Evolutionary conservation across 2,888 invertebrate species (phyloP), one percentile per base, ranked within the genome.

Genomic region (Venusia cambrica): DNA sequence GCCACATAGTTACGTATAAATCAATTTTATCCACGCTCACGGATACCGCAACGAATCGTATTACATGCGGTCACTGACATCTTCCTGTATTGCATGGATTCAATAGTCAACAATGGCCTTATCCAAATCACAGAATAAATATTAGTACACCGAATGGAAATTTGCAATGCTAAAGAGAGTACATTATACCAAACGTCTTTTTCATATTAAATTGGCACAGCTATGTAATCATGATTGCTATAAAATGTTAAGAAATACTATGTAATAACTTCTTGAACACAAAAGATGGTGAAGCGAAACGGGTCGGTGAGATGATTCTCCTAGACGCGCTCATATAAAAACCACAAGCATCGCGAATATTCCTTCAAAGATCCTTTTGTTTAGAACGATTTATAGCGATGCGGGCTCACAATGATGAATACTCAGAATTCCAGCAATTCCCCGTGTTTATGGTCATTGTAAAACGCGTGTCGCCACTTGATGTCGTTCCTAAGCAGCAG

Each of bases 51-150:
- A 47, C 73, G 76, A 77, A 75, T 79, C 73, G 53, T 53, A 69
- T 79, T 78, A 78, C 77, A 60, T 70, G 71, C 75, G 76, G 79
- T 76, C 78, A 76, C 70, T 77, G 76, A 73, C 79, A 70, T 75
- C 67, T 72, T 73, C 68, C 70, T 67, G 67, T 68, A 61, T 74
- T 75, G 69, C 72, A 68, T 71, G 62, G 61, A 70, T 66, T 67
- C 62, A 62, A 62, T 63, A 62, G 60, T 54, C 51, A 40, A 38
- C 30, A 38, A 28, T 21, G 15, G 10, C 28, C 14, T 32, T 35
- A 35, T 24, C 27, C 40, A 18, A 36, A 38, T n/a, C n/a, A n/a
- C n/a, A n/a, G n/a, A n/a, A n/a, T n/a, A n/a, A n/a, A n/a, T n/a
- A n/a, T n/a, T n/a, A n/a, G n/a, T n/a, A n/a, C n/a, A n/a, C n/a